phyloP scores from a whole-genome alignment of 2,113 vertebrate genomes.

The Mustela lutreola region DNA sequence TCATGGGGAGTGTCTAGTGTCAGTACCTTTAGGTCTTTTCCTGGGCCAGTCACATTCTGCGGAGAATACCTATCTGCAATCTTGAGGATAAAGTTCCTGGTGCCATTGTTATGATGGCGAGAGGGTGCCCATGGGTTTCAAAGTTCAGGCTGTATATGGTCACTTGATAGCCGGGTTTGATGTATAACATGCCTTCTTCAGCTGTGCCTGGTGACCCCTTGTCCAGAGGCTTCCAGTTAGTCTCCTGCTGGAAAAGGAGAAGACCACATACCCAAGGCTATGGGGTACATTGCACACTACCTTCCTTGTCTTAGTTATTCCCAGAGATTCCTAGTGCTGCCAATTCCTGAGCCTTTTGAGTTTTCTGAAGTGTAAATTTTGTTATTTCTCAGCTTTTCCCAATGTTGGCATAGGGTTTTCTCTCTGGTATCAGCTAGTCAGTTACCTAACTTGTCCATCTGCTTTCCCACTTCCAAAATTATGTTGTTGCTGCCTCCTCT shows the following conservation, averaged over 20 bases:
- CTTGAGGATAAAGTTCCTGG: not conserved
- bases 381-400: not conserved
- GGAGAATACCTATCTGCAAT: not conserved
- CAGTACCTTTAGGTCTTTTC: not conserved
- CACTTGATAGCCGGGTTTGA: not conserved
- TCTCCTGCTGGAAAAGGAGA: not conserved
- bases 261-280: not conserved
- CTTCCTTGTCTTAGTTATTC: not conserved
- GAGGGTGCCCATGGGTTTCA: not conserved
- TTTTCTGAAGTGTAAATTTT: conserved; percentile 36
- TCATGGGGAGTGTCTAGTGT: not conserved
- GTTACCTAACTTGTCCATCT: conserved; percentile 53
- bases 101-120: not conserved
- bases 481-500: conserved; percentile 35
- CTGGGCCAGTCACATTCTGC: not conserved
- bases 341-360: not conserved
- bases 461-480: conserved; percentile 53
- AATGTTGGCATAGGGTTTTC: not conserved
- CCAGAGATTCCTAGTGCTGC: not conserved
- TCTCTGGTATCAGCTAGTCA: conserved; percentile 5
- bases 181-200: not conserved
- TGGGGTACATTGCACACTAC: not conserved
- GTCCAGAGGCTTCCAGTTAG: not conserved
- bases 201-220: not conserved
- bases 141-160: not conserved